Percentiles rank a stretch among this genome's conserved stretches.
phyloP scores from a whole-genome alignment of 1,140 invertebrate genomes.

The Solenopsis invicta region DNA sequence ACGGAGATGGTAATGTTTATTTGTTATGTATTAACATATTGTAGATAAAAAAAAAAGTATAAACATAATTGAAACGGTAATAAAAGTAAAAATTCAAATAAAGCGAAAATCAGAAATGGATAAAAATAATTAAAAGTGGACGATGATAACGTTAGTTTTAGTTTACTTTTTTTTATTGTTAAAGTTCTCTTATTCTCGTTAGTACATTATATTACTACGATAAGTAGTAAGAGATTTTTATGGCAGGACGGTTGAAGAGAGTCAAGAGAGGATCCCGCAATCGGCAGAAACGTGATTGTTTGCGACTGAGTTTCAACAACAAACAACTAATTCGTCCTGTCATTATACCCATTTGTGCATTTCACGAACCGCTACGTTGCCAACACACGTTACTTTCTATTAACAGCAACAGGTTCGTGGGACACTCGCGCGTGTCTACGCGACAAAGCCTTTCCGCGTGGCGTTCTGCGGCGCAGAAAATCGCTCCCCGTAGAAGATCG shows the following conservation, averaged over 20 bases:
- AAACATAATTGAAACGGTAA: too few species aligned
- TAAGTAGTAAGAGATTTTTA: not conserved
- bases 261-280: not conserved
- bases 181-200: not conserved
- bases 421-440: conserved; percentile 43
- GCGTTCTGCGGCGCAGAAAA: conserved; percentile 49
- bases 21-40: too few species aligned
- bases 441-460: conserved; percentile 59
- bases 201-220: not conserved
- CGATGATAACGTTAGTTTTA: too few species aligned
- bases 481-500: conserved; percentile 50
- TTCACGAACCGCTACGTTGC: not conserved
- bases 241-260: not conserved
- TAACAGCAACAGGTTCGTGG: conserved; percentile 30
- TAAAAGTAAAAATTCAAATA: too few species aligned
- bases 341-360: conserved; percentile 15
- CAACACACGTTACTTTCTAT: conserved; percentile 38
- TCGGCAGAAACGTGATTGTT: not conserved
- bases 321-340: not conserved
- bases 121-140: too few species aligned
- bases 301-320: not conserved
- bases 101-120: too few species aligned
- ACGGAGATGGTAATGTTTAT: too few species aligned
- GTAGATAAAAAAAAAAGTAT: too few species aligned
- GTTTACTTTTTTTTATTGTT: not conserved